Evolutionary conservation across 2,888 invertebrate genomes (phyloP).

Genomic region (Litoditis marina): DNA sequence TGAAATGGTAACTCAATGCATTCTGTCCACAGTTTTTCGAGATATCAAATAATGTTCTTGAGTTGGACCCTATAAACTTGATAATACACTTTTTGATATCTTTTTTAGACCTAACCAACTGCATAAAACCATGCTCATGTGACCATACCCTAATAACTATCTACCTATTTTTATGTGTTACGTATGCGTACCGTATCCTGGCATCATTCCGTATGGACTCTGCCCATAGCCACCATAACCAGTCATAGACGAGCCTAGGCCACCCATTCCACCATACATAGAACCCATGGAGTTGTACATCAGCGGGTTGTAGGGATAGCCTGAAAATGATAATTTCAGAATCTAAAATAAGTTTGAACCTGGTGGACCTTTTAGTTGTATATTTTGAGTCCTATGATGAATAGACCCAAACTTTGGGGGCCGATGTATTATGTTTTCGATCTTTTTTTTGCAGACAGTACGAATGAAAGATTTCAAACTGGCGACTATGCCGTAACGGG

Average conservation of each 20-base stretch:
- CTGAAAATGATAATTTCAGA: background rate
- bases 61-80: too few relatives aligned
- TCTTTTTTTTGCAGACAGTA: background rate
- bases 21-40: too few relatives aligned
- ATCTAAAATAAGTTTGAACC: background rate
- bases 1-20: too few relatives aligned
- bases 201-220: background rate
- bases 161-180: background rate
- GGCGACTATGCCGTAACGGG: too few relatives aligned
- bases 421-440: too few relatives aligned
- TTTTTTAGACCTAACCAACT: too few relatives aligned
- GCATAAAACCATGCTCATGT: too few relatives aligned
- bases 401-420: too few relatives aligned
- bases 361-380: too few relatives aligned
- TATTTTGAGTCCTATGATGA: too few relatives aligned
- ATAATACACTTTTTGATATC: too few relatives aligned
- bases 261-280: constrained; percentile 1
- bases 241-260: background rate
- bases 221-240: background rate
- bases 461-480: background rate
- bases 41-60: too few relatives aligned
- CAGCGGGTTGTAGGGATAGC: background rate
- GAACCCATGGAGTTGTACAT: background rate
- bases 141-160: background rate
- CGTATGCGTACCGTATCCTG: background rate